phyloP scores from a whole-genome alignment of 2,797 vertebrate genomes.

The Tolypeutes matacus region DNA sequence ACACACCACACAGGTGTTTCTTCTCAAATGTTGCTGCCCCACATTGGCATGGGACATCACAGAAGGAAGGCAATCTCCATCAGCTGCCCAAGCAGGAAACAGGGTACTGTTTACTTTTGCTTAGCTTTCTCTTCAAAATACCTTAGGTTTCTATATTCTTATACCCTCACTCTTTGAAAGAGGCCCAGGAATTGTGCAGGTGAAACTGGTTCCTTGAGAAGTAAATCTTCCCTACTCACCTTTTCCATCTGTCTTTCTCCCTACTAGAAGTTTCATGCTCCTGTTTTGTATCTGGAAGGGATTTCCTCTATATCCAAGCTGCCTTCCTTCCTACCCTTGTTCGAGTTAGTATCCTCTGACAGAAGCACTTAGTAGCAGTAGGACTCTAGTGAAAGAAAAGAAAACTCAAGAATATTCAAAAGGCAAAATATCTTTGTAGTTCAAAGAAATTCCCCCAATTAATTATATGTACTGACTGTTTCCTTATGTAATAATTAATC shows the following conservation, averaged over 20 bases:
- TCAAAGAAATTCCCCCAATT: neutral
- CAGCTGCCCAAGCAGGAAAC: neutral
- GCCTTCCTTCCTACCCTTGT: neutral
- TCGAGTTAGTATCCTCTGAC: neutral
- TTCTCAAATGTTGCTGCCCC: neutral
- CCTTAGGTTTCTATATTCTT: neutral
- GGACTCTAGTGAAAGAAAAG: neutral
- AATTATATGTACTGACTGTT: neutral
- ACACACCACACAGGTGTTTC: neutral
- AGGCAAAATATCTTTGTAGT: neutral
- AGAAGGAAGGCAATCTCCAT: neutral
- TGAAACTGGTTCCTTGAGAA: neutral
- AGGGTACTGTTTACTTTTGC: neutral
- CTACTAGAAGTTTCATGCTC: too few relatives aligned
- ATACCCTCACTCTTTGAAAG: neutral
- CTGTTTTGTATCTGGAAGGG: neutral
- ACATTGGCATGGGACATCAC: neutral
- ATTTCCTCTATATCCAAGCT: neutral
- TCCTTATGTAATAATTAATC: neutral
- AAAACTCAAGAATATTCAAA: neutral
- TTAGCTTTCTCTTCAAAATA: neutral
- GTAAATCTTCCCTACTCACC: neutral
- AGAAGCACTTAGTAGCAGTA: neutral
- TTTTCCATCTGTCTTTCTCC: neutral
- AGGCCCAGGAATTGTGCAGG: neutral